Evolutionary conservation across 2,888 invertebrate species (phyloP).

Genomic region (Mythimna pallens): DNA sequence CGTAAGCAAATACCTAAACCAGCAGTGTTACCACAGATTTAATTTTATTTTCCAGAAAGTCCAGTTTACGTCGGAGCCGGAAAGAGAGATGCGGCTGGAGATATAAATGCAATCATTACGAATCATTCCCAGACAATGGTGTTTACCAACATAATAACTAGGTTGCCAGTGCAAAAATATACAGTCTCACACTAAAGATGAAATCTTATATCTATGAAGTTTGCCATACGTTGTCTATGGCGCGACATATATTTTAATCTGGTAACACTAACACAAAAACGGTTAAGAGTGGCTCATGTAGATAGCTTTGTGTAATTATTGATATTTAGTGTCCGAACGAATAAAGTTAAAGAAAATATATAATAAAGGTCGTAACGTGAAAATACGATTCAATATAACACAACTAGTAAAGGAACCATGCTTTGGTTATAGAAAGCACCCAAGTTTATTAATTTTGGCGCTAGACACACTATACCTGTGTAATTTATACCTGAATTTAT

Average conservation of each 20-base stretch:
- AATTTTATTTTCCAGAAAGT: slow-evolving; percentile 75
- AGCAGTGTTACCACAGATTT: slow-evolving; percentile 8
- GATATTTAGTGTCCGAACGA: slow-evolving; percentile 88
- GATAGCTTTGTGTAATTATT: slow-evolving; percentile 90
- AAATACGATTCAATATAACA: slow-evolving; percentile 75
- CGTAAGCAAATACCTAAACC: background rate
- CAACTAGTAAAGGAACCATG: slow-evolving; percentile 74
- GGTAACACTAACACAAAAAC: slow-evolving; percentile 75
- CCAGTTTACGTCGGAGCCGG: slow-evolving; percentile 84
- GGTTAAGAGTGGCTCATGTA: slow-evolving; percentile 88
- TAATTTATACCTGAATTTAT: slow-evolving; percentile 79
- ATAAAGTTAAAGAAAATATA: slow-evolving; percentile 73
- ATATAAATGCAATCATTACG: slow-evolving; percentile 83
- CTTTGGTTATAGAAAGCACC: slow-evolving; percentile 81
- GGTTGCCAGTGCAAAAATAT: slow-evolving; percentile 78
- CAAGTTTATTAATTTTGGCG: slow-evolving; percentile 77
- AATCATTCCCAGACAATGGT: slow-evolving; percentile 88
- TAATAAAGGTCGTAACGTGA: slow-evolving; percentile 78
- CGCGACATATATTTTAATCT: slow-evolving; percentile 64
- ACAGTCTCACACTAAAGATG: slow-evolving; percentile 59
- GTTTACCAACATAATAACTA: slow-evolving; percentile 75
- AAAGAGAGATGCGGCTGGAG: slow-evolving; percentile 80
- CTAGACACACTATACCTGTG: slow-evolving; percentile 78
- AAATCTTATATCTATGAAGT: slow-evolving; percentile 59
- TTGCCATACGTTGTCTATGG: slow-evolving; percentile 59